Conservation (phyloP, 2,888 invertebrate species). For the Fragum whitleyi region DNA sequence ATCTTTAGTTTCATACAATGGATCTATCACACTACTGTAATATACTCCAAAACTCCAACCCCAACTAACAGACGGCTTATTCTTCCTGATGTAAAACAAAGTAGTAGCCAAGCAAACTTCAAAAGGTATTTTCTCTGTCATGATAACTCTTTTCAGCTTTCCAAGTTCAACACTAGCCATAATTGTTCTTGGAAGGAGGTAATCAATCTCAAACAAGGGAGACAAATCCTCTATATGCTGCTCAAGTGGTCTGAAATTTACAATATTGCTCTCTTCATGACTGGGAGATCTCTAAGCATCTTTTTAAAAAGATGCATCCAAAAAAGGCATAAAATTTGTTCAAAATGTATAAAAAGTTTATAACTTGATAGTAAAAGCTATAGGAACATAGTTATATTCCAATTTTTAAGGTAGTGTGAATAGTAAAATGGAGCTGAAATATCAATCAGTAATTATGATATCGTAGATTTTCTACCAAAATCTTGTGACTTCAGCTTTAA, state of each 20-base stretch:
- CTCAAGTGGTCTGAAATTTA: conserved; percentile 35
- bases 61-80: neutral
- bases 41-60: too few species aligned
- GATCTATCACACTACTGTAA: too few species aligned
- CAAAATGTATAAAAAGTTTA: neutral
- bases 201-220: conserved; percentile 59
- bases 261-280: neutral
- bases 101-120: conserved; percentile 52
- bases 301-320: neutral
- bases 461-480: too few species aligned
- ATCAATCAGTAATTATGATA: too few species aligned
- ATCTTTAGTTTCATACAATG: too few species aligned
- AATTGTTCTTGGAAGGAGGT: conserved; percentile 61
- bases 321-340: neutral
- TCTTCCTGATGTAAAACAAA: conserved; percentile 31
- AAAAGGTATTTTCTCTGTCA: conserved; percentile 34
- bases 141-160: conserved; percentile 28
- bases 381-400: too few species aligned
- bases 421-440: too few species aligned
- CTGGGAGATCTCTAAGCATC: neutral
- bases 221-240: conserved; percentile 28
- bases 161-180: conserved; percentile 35
- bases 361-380: too few species aligned
- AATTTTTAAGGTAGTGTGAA: too few species aligned
- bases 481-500: too few species aligned